Conservation (phyloP, 1,140 invertebrate species). For the Diachasma alloeum region DNA sequence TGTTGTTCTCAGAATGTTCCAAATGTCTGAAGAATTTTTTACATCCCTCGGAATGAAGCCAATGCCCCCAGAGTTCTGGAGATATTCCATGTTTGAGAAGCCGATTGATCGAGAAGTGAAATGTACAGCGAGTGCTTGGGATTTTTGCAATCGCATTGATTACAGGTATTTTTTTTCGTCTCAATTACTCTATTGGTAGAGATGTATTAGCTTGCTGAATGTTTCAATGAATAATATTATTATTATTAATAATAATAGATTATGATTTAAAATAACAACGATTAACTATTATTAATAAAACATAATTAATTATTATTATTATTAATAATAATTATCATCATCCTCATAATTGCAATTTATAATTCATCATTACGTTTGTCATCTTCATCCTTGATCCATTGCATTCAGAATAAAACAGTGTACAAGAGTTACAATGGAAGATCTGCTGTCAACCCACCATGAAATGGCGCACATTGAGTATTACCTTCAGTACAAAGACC, state of each 20-base stretch:
- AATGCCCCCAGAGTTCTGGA: slow-evolving; percentile 83
- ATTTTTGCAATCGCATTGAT: slow-evolving; percentile 85
- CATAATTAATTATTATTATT: no score
- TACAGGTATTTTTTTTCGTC: slow-evolving; percentile 71
- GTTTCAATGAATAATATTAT: no score
- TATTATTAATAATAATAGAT: no score
- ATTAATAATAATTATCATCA: no score
- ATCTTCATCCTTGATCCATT: no score
- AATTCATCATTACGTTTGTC: background rate
- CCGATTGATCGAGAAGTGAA: slow-evolving; percentile 77
- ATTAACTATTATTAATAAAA: no score
- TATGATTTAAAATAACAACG: no score
- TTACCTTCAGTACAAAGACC: slow-evolving; percentile 81
- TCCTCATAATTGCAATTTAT: background rate
- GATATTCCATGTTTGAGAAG: slow-evolving; percentile 77
- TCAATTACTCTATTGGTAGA: no score
- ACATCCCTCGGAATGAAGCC: slow-evolving; percentile 80
- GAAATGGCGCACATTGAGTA: slow-evolving; percentile 88
- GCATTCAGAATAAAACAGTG: slow-evolving; percentile 86
- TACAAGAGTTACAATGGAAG: slow-evolving; percentile 81
- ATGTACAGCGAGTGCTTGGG: slow-evolving; percentile 89
- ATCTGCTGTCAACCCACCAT: slow-evolving; percentile 83
- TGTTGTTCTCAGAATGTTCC: slow-evolving; percentile 72
- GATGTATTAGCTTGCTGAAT: no score
- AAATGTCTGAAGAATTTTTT: slow-evolving; percentile 83